A percentile compares a stretch with the other conserved stretches of the same genome.
Evolutionary conservation across 2,113 vertebrate genomes (phyloP).

Genomic region (Artemisiospiza belli): DNA sequence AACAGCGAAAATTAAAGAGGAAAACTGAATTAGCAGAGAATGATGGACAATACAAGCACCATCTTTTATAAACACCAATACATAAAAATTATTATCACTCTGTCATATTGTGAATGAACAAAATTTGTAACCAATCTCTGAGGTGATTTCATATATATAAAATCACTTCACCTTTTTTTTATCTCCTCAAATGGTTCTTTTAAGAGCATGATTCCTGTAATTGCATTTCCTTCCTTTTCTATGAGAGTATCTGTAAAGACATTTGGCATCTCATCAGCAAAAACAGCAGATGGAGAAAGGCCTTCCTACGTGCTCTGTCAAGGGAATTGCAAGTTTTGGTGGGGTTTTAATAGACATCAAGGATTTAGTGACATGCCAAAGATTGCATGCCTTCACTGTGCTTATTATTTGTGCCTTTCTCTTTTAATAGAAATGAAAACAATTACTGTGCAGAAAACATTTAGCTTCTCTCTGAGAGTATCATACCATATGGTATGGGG

Average conservation of each 20-base stretch:
- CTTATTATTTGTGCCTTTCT: constrained; percentile 70
- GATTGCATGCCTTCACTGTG: constrained; percentile 66
- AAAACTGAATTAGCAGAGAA: not conserved
- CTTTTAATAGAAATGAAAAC: constrained; percentile 78
- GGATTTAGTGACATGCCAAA: constrained; percentile 72
- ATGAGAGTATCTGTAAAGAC: constrained; percentile 69
- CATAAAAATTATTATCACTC: constrained; percentile 39
- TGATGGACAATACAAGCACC: not conserved
- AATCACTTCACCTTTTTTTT: constrained; percentile 53
- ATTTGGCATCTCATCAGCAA: constrained; percentile 80
- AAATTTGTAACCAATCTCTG: constrained; percentile 46
- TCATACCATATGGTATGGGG: constrained; percentile 40
- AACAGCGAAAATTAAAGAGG: not conserved
- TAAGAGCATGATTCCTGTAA: constrained; percentile 64
- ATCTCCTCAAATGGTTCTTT: constrained; percentile 46
- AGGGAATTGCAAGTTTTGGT: constrained; percentile 76
- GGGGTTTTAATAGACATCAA: constrained; percentile 75
- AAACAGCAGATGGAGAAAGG: constrained; percentile 77
- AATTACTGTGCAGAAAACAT: constrained; percentile 69
- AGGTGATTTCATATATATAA: constrained; percentile 41
- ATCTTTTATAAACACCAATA: constrained; percentile 33
- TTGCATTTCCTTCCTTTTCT: constrained; percentile 67
- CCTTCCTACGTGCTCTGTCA: constrained; percentile 70
- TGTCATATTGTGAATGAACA: constrained; percentile 45
- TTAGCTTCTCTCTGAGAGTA: constrained; percentile 37